Conservation (phyloP, 1,140 invertebrate genomes). For the Penaeus indicus region DNA sequence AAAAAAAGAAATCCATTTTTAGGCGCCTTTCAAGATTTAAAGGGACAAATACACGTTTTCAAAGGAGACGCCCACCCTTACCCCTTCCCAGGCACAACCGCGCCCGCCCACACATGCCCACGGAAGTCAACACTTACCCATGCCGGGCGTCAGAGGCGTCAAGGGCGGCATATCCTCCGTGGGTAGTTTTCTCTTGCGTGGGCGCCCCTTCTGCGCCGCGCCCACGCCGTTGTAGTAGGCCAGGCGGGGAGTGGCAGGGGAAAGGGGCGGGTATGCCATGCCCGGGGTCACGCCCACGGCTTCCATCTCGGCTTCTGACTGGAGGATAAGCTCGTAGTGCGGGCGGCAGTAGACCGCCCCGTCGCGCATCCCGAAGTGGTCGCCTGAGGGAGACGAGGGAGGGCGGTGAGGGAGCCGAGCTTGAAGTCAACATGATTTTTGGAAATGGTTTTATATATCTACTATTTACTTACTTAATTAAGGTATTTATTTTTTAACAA, state of each 20-base stretch:
- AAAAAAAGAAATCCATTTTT: conserved; percentile 1
- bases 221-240: conserved; percentile 65
- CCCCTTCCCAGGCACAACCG: neutral
- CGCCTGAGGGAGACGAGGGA: conserved; percentile 44
- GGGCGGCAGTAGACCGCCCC: conserved; percentile 85
- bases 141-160: conserved; percentile 58
- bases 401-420: neutral
- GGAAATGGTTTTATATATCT: no score
- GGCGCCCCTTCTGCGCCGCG: conserved; percentile 64
- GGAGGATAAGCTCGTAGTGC: conserved; percentile 82
- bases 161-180: conserved; percentile 59
- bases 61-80: neutral
- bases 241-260: conserved; percentile 59
- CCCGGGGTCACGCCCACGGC: conserved; percentile 52
- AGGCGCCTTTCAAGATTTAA: neutral
- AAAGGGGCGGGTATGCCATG: conserved; percentile 60
- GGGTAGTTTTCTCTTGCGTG: conserved; percentile 60
- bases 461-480: no score
- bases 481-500: no score
- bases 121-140: conserved; percentile 37
- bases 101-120: neutral
- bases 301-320: conserved; percentile 67
- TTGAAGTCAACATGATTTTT: neutral
- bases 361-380: conserved; percentile 73
- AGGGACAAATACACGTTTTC: conserved; percentile 1